Conservation (phyloP, 2,113 vertebrate genomes). For the Maccullochella peelii region DNA sequence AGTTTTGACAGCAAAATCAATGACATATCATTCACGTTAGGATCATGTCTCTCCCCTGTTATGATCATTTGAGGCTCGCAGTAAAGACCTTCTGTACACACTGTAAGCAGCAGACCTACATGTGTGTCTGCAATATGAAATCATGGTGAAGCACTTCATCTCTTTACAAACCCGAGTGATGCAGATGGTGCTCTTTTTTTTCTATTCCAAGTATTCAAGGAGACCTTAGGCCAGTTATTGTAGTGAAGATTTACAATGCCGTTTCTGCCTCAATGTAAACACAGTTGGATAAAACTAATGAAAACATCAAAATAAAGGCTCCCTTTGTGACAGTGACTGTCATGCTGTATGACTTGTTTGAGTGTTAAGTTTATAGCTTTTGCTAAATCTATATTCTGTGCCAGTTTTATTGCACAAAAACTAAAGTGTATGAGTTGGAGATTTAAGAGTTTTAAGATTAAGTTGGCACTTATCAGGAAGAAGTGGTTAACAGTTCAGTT, state of each 20-base stretch:
- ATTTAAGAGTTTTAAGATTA: conserved; percentile 24
- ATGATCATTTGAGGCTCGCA: not conserved
- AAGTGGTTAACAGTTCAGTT: conserved; percentile 4
- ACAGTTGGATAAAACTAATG: conserved; percentile 15
- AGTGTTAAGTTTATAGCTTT: conserved; percentile 6
- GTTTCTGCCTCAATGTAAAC: not conserved
- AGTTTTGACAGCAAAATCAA: conserved; percentile 48
- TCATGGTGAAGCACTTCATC: conserved; percentile 1
- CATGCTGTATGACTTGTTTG: conserved; percentile 22
- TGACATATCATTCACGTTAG: conserved; percentile 12
- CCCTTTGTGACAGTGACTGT: conserved; percentile 17
- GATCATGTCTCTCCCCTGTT: not conserved
- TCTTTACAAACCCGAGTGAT: conserved; percentile 7
- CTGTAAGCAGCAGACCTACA: conserved; percentile 21
- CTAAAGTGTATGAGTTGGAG: not conserved
- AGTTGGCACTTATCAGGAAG: conserved; percentile 2
- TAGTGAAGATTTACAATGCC: not conserved
- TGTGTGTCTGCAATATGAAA: conserved; percentile 1
- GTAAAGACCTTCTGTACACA: conserved; percentile 2
- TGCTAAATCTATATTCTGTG: not conserved
- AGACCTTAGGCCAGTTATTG: too few relatives aligned
- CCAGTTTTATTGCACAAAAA: not conserved
- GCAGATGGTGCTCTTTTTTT: not conserved
- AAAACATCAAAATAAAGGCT: conserved; percentile 11
- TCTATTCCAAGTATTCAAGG: conserved; percentile 1